Conservation (phyloP, 92 coral and sea anemone genomes). For the Pocillopora grandis region DNA sequence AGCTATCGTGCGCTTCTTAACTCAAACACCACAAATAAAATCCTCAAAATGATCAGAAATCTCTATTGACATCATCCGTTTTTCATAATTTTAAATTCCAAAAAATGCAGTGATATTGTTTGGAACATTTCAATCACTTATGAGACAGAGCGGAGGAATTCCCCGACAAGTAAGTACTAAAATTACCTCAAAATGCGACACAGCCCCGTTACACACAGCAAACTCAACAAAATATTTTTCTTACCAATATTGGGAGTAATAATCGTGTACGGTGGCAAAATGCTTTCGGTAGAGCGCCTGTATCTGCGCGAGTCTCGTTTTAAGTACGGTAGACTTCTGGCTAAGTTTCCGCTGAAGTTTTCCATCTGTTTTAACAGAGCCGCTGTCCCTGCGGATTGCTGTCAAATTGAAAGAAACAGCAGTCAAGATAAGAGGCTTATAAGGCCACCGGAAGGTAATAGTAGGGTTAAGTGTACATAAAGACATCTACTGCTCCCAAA, state of each 20-base stretch:
- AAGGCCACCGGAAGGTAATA: too few relatives aligned
- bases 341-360: slow-evolving; percentile 82
- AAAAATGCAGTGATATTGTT: too few relatives aligned
- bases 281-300: slow-evolving; percentile 60
- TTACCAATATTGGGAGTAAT: slow-evolving; percentile 81
- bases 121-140: background rate
- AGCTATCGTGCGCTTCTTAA: too few relatives aligned
- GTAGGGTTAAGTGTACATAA: too few relatives aligned
- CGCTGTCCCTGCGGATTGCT: slow-evolving; percentile 85
- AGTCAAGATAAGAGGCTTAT: background rate
- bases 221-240: background rate
- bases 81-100: too few relatives aligned
- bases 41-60: too few relatives aligned
- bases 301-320: slow-evolving; percentile 74
- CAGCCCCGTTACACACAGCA: background rate
- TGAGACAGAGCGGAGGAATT: too few relatives aligned
- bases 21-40: too few relatives aligned
- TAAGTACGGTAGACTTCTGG: slow-evolving; percentile 83
- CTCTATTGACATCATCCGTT: too few relatives aligned
- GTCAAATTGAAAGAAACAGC: background rate
- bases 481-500: background rate
- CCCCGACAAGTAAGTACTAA: too few relatives aligned
- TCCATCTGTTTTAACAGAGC: slow-evolving; percentile 83
- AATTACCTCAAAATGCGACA: background rate
- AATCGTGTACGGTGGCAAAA: slow-evolving; percentile 75